A percentile compares a stretch with the other conserved stretches of the same genome.
These are phyloP conservation scores for Cranoglanis bouderius DNA, from an alignment of 2,113 vertebrate species.

Conservation along the genomic window DNA sequence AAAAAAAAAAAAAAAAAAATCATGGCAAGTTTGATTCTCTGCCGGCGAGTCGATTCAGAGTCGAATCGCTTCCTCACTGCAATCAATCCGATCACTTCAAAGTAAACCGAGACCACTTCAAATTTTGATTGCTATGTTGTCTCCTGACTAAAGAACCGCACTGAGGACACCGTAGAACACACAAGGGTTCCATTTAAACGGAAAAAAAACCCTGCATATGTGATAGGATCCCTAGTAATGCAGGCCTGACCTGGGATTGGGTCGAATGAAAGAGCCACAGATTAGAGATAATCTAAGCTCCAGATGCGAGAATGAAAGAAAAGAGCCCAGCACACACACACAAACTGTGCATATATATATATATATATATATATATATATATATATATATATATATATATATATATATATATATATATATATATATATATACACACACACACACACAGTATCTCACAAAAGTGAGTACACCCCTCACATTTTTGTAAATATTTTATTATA, in stretches of 20 bases:
- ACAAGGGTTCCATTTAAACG: background rate
- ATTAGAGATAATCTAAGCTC: conserved; percentile 50
- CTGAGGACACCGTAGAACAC: background rate
- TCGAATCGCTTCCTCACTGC: background rate
- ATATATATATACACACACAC: conserved; percentile 20
- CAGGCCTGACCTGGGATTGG: conserved; percentile 4
- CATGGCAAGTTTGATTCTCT: background rate
- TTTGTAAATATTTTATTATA: too few relatives aligned
- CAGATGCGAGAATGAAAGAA: conserved; percentile 32
- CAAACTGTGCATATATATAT: too few relatives aligned
- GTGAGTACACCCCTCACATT: too few relatives aligned
- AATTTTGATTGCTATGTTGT: background rate
- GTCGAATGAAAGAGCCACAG: conserved; percentile 38
- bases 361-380: too few relatives aligned
- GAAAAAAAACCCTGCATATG: too few relatives aligned
- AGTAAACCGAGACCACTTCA: background rate
- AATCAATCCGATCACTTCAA: background rate
- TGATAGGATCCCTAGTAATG: background rate
- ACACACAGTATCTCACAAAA: conserved; percentile 30
- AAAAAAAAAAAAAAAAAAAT: background rate
- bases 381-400: too few relatives aligned
- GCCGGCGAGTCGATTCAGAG: background rate
- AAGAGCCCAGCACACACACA: conserved; percentile 18
- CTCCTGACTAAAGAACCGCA: background rate
- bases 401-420: too few relatives aligned